Base-by-base conservation (phyloP, 2,888 invertebrate genomes). In the Hartigia nigra region DNA sequence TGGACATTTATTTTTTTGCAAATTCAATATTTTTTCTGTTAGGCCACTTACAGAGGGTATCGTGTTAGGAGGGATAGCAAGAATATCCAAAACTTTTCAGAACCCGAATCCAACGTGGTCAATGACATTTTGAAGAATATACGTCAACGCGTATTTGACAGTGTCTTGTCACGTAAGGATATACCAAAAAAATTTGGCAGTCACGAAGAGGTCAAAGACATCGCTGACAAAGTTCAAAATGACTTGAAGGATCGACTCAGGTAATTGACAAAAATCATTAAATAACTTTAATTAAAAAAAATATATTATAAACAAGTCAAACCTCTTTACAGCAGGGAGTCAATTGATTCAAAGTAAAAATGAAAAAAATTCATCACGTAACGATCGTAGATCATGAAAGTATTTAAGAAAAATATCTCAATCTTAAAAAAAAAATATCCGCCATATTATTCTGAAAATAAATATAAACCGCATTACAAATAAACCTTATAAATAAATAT, bases 111-210 rank as follows among this genome's bases (percentile, higher is more conserved):
- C 14, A 77, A 85, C 79, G 82, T 86, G 12, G 84, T 83, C 9
- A 82, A 85, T 75, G 86, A 85, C 36, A 83, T 88, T 76, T 36
- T 87, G 32, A 85, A 87, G 36, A 84, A 78, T 79, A 76, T 88
- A 78, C 83, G 83, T 31, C 83, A 83, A 37, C 86, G 77, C 78
- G 81, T 88, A 35, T 86, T 87, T 74, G 81, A 86, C 31, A 85
- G 77, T 75, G 82, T 88, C 72, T 74, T 80, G 36, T 84, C 83
- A 12, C 81, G 81, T 5, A 80, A 78, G 1, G 76, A 87, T 76
- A 84, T 87, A 78, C 86, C 89, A 5, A 14, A 69, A n/a, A 84
- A 87, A 77, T 84, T 84, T 74, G 86, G 84, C 35, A 84, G 79
- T 36, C 81, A 79, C 23, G 79, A 84, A 69, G 79, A 87, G 70